Conservation (phyloP, 2,797 vertebrate genomes). For the Xenopus petersii region DNA sequence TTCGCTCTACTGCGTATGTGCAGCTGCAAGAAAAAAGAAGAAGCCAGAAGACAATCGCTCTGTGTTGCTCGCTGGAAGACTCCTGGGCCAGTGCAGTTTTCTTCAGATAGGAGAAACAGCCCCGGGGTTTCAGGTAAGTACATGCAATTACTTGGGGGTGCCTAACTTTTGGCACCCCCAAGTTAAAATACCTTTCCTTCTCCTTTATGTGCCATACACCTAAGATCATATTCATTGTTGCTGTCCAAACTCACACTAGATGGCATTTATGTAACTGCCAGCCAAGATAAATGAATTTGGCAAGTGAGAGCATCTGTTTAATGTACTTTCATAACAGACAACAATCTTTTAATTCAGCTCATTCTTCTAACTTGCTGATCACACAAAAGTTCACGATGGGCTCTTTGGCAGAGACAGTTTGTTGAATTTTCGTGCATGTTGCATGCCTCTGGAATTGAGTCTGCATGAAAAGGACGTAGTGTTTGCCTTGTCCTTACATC, state of each 20-base stretch:
- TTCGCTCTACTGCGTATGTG: no score
- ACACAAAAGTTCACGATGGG: conserved; percentile 61
- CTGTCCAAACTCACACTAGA: conserved; percentile 30
- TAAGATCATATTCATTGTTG: no score
- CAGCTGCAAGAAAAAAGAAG: no score
- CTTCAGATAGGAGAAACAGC: no score
- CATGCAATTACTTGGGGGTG: no score
- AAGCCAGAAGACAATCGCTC: no score
- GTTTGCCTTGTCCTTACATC: conserved; percentile 77
- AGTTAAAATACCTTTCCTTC: no score
- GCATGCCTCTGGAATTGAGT: conserved; percentile 62
- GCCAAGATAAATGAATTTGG: not conserved
- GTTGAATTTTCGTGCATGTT: conserved; percentile 61
- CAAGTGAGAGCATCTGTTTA: conserved; percentile 49
- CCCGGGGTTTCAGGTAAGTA: no score
- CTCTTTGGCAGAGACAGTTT: conserved; percentile 59
- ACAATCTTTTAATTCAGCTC: conserved; percentile 50
- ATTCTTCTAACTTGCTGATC: conserved; percentile 57
- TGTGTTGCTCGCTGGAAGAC: no score
- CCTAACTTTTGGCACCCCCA: no score
- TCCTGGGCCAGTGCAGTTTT: no score
- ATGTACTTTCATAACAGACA: conserved; percentile 51
- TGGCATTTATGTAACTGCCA: conserved; percentile 43
- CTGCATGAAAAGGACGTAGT: conserved; percentile 74
- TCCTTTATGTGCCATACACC: no score